phyloP scores from a whole-genome alignment of 1,140 invertebrate species.

The Hylyphantes graminicola region DNA sequence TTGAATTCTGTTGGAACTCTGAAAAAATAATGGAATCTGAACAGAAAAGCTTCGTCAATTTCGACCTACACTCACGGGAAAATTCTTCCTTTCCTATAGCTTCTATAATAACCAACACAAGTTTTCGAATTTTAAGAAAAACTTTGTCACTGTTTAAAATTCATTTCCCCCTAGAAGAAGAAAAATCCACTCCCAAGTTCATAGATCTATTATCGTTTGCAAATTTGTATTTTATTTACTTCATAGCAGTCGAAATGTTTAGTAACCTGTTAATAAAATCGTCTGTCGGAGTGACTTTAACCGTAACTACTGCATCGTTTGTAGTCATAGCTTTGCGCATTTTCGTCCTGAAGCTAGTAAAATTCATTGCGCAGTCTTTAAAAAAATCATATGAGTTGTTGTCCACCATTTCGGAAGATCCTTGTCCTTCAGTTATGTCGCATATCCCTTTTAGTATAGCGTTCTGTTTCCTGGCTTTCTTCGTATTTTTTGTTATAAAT shows the following conservation, averaged over 20 bases:
- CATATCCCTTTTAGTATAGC: background rate
- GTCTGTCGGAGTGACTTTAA: background rate
- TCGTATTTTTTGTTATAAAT: background rate
- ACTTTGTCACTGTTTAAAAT: background rate
- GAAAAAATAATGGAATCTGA: too few species aligned
- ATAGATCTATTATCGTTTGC: background rate
- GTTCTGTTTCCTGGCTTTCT: background rate
- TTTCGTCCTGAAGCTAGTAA: background rate
- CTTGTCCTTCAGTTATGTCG: background rate
- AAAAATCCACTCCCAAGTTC: background rate
- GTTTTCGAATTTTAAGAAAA: background rate
- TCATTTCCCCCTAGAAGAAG: background rate
- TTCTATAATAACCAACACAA: background rate
- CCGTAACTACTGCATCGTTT: conserved; percentile 3
- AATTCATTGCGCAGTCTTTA: background rate
- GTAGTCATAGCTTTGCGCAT: background rate
- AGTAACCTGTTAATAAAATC: background rate
- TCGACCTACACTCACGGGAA: too few species aligned
- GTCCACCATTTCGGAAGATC: background rate
- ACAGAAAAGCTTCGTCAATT: too few species aligned
- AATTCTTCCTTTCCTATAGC: too few species aligned
- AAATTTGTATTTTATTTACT: conserved; percentile 10
- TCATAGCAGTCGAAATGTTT: conserved; percentile 3
- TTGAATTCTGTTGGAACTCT: too few species aligned
- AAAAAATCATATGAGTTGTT: conserved; percentile 13